Evolutionary conservation across 1,140 invertebrate species (phyloP), one percentile per base, ranked within the genome.

Genomic region (Euborellia annulipes): DNA sequence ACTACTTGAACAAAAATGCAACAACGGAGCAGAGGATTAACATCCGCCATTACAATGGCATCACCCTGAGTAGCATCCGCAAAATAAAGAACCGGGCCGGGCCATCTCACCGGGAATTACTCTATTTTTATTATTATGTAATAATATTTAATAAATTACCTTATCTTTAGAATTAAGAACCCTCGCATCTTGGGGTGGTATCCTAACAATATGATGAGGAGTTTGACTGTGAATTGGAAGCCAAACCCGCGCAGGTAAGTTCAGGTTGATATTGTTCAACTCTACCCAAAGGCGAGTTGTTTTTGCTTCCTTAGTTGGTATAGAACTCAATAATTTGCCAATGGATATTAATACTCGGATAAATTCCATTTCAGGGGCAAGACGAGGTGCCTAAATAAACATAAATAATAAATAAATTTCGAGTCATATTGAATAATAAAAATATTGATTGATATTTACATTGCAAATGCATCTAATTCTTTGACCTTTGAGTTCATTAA

Each of bases 81-180:
- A n/a, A n/a, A n/a, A n/a, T n/a, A n/a, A n/a, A n/a, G n/a, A n/a
- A n/a, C n/a, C n/a, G n/a, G n/a, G n/a, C n/a, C n/a, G n/a, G n/a
- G n/a, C n/a, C n/a, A n/a, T n/a, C n/a, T n/a, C n/a, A n/a, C n/a
- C n/a, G n/a, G n/a, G n/a, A n/a, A n/a, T n/a, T n/a, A n/a, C n/a
- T n/a, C n/a, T n/a, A n/a, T n/a, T n/a, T n/a, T n/a, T n/a, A n/a
- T n/a, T n/a, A n/a, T n/a, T n/a, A n/a, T n/a, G n/a, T n/a, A n/a
- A n/a, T n/a, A n/a, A n/a, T n/a, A 48, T 48, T 9, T 32, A 16
- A 45, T 39, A 27, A 38, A 50, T 58, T 62, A 85, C 84, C 73
- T 97, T 98, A 64, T 98, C 94, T 71, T 98, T 98, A 41, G 92
- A 97, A 64, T 99, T 98, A 41, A 99, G 78, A 37, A 98, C 92